A percentile compares a stretch with the other conserved stretches of the same genome.
phyloP scores from a whole-genome alignment of 1,140 invertebrate genomes.

The Drosophila mojavensis region DNA sequence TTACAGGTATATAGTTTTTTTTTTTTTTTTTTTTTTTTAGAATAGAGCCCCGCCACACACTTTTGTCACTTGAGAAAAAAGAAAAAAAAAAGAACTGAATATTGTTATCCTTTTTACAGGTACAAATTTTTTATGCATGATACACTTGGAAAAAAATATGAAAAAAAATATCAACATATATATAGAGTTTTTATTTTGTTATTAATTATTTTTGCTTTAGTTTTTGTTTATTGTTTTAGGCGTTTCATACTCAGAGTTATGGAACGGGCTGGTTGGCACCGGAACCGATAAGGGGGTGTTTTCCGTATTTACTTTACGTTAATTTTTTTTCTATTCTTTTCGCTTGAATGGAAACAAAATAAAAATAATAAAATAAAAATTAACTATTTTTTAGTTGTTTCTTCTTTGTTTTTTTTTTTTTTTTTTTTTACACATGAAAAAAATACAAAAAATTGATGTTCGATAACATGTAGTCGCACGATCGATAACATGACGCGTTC shows the following conservation, averaged over 20 bases:
- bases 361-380: conserved; percentile 31
- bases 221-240: conserved; percentile 18
- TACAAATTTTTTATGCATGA: conserved; percentile 43
- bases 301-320: conserved; percentile 13
- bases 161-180: conserved; percentile 42
- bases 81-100: conserved; percentile 22
- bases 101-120: conserved; percentile 6
- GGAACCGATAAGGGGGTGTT: conserved; percentile 75
- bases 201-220: conserved; percentile 2
- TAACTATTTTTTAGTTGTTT: not conserved
- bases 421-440: conserved; percentile 58
- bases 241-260: conserved; percentile 25
- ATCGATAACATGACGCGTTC: not conserved
- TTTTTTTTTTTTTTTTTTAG: no score
- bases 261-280: conserved; percentile 40
- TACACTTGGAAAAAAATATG: conserved; percentile 47
- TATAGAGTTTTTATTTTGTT: conserved; percentile 15
- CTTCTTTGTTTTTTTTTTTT: no score
- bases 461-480: not conserved
- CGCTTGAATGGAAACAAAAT: conserved; percentile 25
- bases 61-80: conserved; percentile 31
- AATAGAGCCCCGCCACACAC: conserved; percentile 20
- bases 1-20: conserved; percentile 11
- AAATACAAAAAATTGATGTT: conserved; percentile 44
- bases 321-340: no score